Evolutionary conservation across 2,888 invertebrate species (phyloP), one percentile per base, ranked within the genome.

Genomic region (Xylota segnis): DNA sequence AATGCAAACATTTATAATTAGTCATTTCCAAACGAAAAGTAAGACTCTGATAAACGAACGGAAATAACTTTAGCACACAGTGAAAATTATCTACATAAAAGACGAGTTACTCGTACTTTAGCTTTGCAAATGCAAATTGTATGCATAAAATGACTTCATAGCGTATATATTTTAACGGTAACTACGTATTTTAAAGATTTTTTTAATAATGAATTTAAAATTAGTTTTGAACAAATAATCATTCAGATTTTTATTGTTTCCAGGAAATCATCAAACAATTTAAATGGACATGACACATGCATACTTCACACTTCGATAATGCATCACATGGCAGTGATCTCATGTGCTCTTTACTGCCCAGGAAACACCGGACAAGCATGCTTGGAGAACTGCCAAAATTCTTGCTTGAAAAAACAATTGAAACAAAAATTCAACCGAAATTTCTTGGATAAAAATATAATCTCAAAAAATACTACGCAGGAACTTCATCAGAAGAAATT

Each of bases 401-500:
- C 23, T 54, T 63, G 63, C 32, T 34, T 71, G 14, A 27, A 32
- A 50, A 14, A 83, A 83, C 74, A 83, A 83, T 78, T 56, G 63
- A 34, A 70, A 75, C 56, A 70, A 63, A 68, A 40, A 74, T 16
- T 72, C 4, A 58, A 54, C 23, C 12, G 16, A 71, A 74, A 47
- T 23, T 78, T 74, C 54, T 74, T 78, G 78, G 74, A 78, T 78
- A 78, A 70, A 83, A 83, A 83, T 83, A 83, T 23, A 83, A 34
- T 77, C 40, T 50, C 12, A 61, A 34, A 70, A 71, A 54, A 70
- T 45, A 61, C 61, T 56, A 56, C 66, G 71, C 68, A 59, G 63
- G 58, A 50, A 32, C 16, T 29, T 45, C 2, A 27, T 61, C 45
- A 14, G 3, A 43, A 16, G 58, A 70, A 34, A 29, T 16, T 6